phyloP scores from a whole-genome alignment of 1,140 invertebrate species.

The Mercenaria mercenaria region DNA sequence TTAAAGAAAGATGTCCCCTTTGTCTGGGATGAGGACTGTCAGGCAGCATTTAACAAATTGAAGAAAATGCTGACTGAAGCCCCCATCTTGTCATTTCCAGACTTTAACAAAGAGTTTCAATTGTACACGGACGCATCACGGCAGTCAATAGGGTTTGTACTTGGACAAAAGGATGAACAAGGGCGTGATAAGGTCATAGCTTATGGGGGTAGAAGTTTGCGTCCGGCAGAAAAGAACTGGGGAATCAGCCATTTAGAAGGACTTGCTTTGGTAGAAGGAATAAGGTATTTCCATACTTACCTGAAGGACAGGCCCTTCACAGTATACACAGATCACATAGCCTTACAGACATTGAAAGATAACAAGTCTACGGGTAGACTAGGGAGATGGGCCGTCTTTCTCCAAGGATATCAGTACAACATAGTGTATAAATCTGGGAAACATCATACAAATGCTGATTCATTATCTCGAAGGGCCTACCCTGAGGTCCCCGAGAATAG shows the following conservation, averaged over 20 bases:
- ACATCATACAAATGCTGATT: neutral
- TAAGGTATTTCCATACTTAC: neutral
- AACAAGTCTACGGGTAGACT: neutral
- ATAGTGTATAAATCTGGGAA: neutral
- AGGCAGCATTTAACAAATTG: conserved; percentile 2
- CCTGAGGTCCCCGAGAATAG: neutral
- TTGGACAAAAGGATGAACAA: neutral
- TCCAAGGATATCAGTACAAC: neutral
- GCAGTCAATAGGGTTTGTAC: conserved; percentile 27
- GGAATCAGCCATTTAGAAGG: conserved; percentile 18
- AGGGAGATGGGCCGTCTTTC: neutral
- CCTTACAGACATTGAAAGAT: neutral
- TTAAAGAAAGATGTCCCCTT: conserved; percentile 24
- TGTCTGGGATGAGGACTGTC: conserved; percentile 24
- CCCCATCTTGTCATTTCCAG: neutral
- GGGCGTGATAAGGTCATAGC: conserved; percentile 37
- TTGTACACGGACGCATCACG: conserved; percentile 28
- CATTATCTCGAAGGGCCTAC: neutral
- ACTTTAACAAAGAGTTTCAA: conserved; percentile 22
- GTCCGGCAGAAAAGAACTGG: neutral
- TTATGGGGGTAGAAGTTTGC: conserved; percentile 53
- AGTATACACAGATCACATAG: conserved; percentile 23
- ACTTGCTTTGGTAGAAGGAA: conserved; percentile 57
- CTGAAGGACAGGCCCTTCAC: conserved; percentile 83
- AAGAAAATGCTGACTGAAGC: neutral